A percentile compares a stretch with the other conserved stretches of the same genome.
Evolutionary conservation across 2,888 invertebrate genomes (phyloP).

Genomic region (Strigamia maritima): DNA sequence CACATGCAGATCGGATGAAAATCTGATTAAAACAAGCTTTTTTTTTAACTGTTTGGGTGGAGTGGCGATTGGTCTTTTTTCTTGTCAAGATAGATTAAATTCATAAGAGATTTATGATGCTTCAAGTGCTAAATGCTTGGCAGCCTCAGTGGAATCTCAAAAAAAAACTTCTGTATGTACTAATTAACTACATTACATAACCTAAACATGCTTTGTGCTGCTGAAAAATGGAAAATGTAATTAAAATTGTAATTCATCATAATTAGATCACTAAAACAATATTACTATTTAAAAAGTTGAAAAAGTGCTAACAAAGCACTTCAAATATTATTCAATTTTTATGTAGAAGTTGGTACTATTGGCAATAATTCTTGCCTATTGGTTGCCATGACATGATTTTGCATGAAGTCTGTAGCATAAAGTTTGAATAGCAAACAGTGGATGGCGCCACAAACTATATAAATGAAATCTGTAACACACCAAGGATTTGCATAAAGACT

Average conservation of each 20-base stretch:
- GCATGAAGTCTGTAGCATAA: background rate
- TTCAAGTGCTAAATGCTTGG: background rate
- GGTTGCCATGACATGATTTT: no score
- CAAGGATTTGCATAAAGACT: background rate
- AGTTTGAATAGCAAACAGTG: background rate
- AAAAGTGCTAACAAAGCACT: no score
- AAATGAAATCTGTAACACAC: background rate
- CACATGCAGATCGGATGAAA: background rate
- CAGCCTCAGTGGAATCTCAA: no score
- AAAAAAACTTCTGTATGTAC: background rate
- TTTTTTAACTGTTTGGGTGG: background rate
- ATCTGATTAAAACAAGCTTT: background rate
- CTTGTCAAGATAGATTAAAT: background rate
- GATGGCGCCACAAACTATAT: background rate
- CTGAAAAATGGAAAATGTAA: background rate
- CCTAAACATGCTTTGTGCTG: background rate
- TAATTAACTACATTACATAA: background rate
- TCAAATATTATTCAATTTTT: no score
- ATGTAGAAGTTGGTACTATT: no score
- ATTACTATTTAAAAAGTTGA: background rate
- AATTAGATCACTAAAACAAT: background rate
- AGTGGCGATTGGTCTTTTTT: background rate
- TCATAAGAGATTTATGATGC: slow-evolving; percentile 2
- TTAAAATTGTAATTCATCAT: background rate
- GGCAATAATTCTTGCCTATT: no score